Base-by-base conservation (phyloP, 2,113 vertebrate genomes). In the Pteropus alecto region DNA sequence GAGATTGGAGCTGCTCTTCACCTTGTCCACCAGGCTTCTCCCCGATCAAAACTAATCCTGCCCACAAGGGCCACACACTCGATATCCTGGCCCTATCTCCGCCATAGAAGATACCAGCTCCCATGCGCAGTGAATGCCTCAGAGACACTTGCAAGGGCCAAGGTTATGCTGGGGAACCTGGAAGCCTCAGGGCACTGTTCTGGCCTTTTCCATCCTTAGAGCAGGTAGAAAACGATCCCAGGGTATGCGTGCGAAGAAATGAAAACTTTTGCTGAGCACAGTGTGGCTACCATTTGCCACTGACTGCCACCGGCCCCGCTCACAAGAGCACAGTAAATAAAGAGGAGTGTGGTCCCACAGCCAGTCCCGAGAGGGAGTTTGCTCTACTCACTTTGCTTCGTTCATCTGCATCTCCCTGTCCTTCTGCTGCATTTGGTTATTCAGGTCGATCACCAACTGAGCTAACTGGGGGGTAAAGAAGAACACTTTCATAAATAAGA, bases 321-420 rank as follows among this genome's bases (percentile, higher is more conserved):
- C 90, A 65, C 2, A 0, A 48, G 58, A 26, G 11, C 0, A 10
- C 0, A 8, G 61, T 46, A 16, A 7, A 21, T 33, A 19, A 13
- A 18, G 7, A 92, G 26, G 65, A 14, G 46, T 35, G 76, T 4
- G 33, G 22, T 18, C 92, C 82, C 77, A 21, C 1, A 16, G 11
- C 58, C 26, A 48, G 71, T 7, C 51, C 81, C 14, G 0, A 13
- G 41, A 76, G 0, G 0, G 94, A 58, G 38, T 2, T 4, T 2
- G 11, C 86, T 56, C 51, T 85, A 99, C 99, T 99, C 93, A 99
- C 99, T 99, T 99, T 96, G 99, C 99, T 98, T 99, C 99, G 10
- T 99, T 99, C 98, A 97, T 98, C 98, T 99, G 99, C 97, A 99
- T 99, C 98, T 99, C 99, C 96, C 98, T 99, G 98, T 99, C 99